phyloP scores from a whole-genome alignment of 2,888 invertebrate genomes.

The Ctena decussata region DNA sequence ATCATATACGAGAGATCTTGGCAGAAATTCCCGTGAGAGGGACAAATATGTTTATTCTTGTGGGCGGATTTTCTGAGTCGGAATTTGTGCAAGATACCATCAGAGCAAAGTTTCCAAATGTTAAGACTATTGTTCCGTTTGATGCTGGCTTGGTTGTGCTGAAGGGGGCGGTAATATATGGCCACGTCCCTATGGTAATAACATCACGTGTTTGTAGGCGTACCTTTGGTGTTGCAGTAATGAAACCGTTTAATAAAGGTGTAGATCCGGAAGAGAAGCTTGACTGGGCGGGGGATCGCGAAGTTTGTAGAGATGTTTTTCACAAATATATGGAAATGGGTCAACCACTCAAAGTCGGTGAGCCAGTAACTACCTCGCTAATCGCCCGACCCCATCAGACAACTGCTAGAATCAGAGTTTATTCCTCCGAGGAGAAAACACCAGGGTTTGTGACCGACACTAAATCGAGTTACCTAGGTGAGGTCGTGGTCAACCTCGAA shows the following conservation, averaged over 20 bases:
- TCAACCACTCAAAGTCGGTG: constrained; percentile 43
- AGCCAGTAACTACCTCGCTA: constrained; percentile 32
- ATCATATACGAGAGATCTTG: constrained; percentile 57
- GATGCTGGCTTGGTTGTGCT: constrained; percentile 60
- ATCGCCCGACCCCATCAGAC: constrained; percentile 30
- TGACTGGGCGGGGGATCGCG: constrained; percentile 12
- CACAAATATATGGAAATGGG: constrained; percentile 56
- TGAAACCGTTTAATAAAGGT: constrained; percentile 36
- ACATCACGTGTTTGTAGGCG: constrained; percentile 54
- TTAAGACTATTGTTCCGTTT: constrained; percentile 50
- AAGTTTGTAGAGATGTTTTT: constrained; percentile 51
- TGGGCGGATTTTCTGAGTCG: constrained; percentile 62
- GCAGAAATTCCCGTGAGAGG: constrained; percentile 42
- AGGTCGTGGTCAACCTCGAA: constrained; percentile 42
- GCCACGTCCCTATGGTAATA: constrained; percentile 56
- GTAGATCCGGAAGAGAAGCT: constrained; percentile 36
- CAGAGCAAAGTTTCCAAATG: constrained; percentile 49
- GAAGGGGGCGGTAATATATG: constrained; percentile 63
- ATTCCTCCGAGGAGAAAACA: constrained; percentile 39
- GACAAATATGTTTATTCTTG: constrained; percentile 51
- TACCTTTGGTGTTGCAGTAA: constrained; percentile 59
- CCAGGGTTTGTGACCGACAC: constrained; percentile 53
- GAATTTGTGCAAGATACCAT: constrained; percentile 51
- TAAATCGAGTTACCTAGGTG: constrained; percentile 41
- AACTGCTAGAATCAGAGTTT: constrained; percentile 36